These are phyloP conservation scores for Drosophila neocordata DNA, from an alignment of 1,140 invertebrate species.

Conservation along the genomic window DNA sequence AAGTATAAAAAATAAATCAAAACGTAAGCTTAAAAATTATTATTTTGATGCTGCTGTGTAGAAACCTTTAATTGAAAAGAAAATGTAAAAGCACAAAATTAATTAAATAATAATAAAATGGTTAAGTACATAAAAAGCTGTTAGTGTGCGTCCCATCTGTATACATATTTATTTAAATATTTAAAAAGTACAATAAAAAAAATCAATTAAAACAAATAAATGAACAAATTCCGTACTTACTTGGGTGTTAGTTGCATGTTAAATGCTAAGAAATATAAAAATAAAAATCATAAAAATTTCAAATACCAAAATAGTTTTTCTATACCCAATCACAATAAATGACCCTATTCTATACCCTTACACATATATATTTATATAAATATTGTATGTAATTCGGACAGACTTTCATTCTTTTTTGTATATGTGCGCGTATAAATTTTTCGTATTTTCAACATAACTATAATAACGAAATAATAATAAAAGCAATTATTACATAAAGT, in stretches of 20 bases:
- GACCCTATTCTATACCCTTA: not conserved
- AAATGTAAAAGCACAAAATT: conserved; percentile 25
- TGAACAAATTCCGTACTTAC: conserved; percentile 66
- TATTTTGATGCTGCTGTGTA: conserved; percentile 44
- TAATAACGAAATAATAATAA: not conserved
- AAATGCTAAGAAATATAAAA: conserved; percentile 72
- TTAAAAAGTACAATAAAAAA: not conserved
- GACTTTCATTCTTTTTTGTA: not conserved
- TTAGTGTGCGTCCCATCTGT: not conserved
- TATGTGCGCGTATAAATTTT: not conserved
- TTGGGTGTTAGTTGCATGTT: conserved; percentile 75
- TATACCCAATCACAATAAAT: not conserved
- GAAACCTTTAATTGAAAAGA: conserved; percentile 50
- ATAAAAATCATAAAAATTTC: conserved; percentile 46
- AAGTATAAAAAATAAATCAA: conserved; percentile 20
- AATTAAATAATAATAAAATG: conserved; percentile 21
- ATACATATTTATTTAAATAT: not conserved
- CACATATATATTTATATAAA: not conserved
- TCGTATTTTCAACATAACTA: not conserved
- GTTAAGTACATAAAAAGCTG: conserved; percentile 2
- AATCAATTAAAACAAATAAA: not conserved
- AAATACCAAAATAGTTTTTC: conserved; percentile 47
- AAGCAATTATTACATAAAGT: conserved; percentile 75
- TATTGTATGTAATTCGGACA: not conserved
- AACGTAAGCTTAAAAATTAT: conserved; percentile 57